Evolutionary conservation across 2,888 invertebrate genomes (phyloP), one percentile per base, ranked within the genome.

Genomic region (Drosophila yooni): DNA sequence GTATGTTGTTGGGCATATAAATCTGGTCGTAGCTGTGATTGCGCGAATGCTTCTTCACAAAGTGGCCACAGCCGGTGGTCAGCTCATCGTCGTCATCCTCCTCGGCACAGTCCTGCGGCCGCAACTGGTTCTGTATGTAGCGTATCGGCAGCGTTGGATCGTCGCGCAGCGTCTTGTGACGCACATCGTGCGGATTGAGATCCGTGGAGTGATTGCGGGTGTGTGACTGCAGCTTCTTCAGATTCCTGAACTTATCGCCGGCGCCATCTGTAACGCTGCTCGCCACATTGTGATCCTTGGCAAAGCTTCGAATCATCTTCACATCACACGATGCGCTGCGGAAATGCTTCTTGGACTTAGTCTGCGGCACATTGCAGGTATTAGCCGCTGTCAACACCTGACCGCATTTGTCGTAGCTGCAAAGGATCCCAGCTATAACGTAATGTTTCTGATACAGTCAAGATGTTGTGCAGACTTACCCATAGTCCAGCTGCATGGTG

Each of bases 401-500:
- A 21, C 89, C 88, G 25, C 91, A 92, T 75, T 93, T 93, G 67
- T 93, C 93, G 62, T 93, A 93, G 43, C 93, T 93, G 69, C 2
- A 70, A 25, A 18, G 1, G 1, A 57, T 13, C 0, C 0, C 11
- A 40, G 21, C 53, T 27, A 52, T 3, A 21, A 25, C 10, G 15
- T 15, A 8, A 2, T 11, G 8, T 15, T n/a, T 38, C 1, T 15
- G 29, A 36, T 18, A 7, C 21, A 21, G 0, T 6, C 31, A 18
- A 57, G 0, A 5, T 54, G 10, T 10, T n/a, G 4, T 4, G 46
- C 15, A 34, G 8, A 60, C 88, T 86, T 93, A 94, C 92, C 94
- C 94, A 80, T 94, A 94, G 89, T 95, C 95, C 81, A 95, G 92
- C 82, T 95, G 95, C 81, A 95, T 94, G n/a, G 95, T 95, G 88